Evolutionary conservation across 1,140 invertebrate species (phyloP).

Genomic region (Ceratitis capitata): DNA sequence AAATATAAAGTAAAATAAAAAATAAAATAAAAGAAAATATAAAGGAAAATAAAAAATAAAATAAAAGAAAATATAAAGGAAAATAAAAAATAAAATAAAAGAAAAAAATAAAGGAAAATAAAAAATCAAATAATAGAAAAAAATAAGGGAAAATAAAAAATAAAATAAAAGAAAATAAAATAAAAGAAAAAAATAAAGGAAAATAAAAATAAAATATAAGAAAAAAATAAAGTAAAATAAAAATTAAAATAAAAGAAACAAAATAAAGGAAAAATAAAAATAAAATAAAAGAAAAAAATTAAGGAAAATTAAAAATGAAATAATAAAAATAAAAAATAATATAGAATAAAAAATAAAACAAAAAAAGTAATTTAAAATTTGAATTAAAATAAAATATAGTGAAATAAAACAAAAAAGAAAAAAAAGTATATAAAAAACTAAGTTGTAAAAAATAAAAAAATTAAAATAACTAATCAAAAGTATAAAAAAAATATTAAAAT

Average conservation of each 20-base stretch:
- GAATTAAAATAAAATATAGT: too few relatives aligned
- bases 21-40: not conserved
- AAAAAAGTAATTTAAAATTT: too few relatives aligned
- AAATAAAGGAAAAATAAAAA: too few relatives aligned
- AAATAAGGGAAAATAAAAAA: not conserved
- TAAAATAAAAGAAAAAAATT: too few relatives aligned
- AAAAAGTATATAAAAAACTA: too few relatives aligned
- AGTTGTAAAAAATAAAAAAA: too few relatives aligned
- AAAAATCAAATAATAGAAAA: not conserved
- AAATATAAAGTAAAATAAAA: not conserved
- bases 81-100: not conserved
- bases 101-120: not conserved
- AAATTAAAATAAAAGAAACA: not conserved
- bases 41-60: not conserved
- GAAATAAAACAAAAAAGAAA: too few relatives aligned
- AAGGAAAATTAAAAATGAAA: too few relatives aligned
- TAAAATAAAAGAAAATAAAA: not conserved
- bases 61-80: not conserved
- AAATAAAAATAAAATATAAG: not conserved
- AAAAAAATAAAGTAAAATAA: not conserved
- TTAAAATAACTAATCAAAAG: too few relatives aligned
- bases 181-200: not conserved
- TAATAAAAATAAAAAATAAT: too few relatives aligned
- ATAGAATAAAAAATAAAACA: too few relatives aligned
- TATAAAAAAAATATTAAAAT: too few relatives aligned